Base-by-base conservation (phyloP, 2,113 vertebrate species). In the Trichechus manatus region DNA sequence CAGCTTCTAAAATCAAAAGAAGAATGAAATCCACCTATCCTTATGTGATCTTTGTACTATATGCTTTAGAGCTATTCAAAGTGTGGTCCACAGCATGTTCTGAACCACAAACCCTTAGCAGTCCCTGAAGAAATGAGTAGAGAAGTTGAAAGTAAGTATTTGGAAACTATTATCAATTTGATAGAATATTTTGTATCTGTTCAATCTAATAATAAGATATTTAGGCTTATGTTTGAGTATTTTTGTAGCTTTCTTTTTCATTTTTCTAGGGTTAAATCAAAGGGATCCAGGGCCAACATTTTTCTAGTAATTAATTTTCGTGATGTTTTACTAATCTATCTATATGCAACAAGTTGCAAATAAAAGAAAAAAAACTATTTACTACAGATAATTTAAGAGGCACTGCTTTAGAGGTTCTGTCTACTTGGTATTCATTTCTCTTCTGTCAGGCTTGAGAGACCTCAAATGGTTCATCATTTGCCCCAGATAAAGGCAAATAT, bases 381-480 rank as follows among this genome's bases (percentile, higher is more conserved):
- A 64, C 47, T 3, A 20, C 10, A 56, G 22, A 81, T 66, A 81
- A 56, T 68, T 81, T 77, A 44, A 87, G 36, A 94, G 59, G 4
- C 6, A 77, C 10, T 61, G 39, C 36, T 66, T 87, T 90, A 78
- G 42, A 83, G 6, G 1, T 91, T 83, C 6, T 27, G 22, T 2
- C 82, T 91, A 39, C 8, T 78, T 87, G n/a, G 8, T 72, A 72
- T 78, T 90, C 87, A 87, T 68, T 81, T 88, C 31, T 85, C 10
- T 59, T 87, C 63, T 59, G 4, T 63, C 8, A 22, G 29, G 20
- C 27, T 87, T 95, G 27, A 61, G 14, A 89, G 27, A 66, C 10
- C 1, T 74, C 27, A 68, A 77, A 61, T 17, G 4, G 11, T 68
- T 93, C 29, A 70, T 68, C 5, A 89, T 78, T 72, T 95, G 33